phyloP scores from a whole-genome alignment of 2,113 vertebrate species.

The Pelecanoides urinatrix region DNA sequence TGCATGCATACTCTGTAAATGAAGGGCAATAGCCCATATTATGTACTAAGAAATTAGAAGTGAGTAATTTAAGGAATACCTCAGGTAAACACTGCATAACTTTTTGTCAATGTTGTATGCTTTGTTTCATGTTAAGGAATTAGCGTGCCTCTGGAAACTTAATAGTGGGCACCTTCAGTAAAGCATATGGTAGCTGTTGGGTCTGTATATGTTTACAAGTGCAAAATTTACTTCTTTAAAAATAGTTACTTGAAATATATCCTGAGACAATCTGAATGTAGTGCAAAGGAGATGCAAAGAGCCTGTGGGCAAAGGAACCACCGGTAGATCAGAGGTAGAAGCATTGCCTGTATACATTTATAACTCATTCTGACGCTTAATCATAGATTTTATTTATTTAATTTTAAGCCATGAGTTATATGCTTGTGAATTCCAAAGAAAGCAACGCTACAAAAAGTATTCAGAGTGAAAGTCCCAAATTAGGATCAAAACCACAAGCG shows the following conservation, averaged over 20 bases:
- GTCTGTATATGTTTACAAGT: background rate
- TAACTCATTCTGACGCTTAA: background rate
- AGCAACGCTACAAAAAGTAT: background rate
- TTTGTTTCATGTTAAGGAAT: constrained; percentile 8
- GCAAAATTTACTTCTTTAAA: background rate
- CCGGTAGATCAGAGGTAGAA: background rate
- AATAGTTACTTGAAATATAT: background rate
- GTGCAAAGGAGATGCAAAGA: background rate
- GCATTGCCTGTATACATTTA: background rate
- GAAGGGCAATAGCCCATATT: background rate
- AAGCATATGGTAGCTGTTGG: background rate
- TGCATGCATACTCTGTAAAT: background rate
- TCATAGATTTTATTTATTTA: background rate
- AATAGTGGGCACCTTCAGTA: background rate
- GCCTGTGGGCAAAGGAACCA: background rate
- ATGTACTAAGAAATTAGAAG: background rate
- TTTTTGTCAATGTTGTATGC: background rate
- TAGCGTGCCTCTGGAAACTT: background rate
- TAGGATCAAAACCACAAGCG: background rate
- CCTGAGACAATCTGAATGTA: background rate
- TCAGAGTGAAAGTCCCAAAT: background rate
- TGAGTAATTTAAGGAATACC: background rate
- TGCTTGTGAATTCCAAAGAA: background rate
- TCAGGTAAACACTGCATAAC: background rate
- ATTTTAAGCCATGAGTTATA: background rate